phyloP scores from a whole-genome alignment of 1,140 invertebrate species.

The Bombus pascuorum region DNA sequence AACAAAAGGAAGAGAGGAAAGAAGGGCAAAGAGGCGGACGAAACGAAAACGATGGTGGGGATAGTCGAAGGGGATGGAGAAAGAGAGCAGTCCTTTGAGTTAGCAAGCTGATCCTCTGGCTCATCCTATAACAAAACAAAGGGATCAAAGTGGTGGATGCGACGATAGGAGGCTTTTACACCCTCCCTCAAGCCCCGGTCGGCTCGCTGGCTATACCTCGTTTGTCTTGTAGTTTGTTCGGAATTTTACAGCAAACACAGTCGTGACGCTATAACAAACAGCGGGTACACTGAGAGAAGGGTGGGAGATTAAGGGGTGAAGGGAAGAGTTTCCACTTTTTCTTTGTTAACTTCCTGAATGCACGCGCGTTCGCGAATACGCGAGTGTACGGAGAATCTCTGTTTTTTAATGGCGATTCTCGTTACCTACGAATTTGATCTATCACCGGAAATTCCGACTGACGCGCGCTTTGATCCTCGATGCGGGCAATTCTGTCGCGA shows the following conservation, averaged over 20 bases:
- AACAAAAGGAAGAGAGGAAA: neutral
- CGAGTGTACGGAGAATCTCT: neutral
- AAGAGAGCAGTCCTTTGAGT: slow-evolving; percentile 69
- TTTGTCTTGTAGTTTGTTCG: slow-evolving; percentile 70
- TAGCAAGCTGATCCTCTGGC: slow-evolving; percentile 71
- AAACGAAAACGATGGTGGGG: neutral
- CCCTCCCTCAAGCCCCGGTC: slow-evolving; percentile 11
- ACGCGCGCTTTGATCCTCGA: slow-evolving; percentile 29
- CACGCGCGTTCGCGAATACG: too few species aligned
- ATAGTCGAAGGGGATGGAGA: slow-evolving; percentile 22
- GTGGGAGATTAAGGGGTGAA: too few species aligned
- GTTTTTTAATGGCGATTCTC: slow-evolving; percentile 40
- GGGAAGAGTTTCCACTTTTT: slow-evolving; percentile 38
- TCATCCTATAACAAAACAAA: slow-evolving; percentile 73
- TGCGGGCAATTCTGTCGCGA: neutral
- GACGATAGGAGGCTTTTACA: slow-evolving; percentile 63
- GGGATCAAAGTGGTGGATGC: slow-evolving; percentile 68
- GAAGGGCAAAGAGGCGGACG: neutral
- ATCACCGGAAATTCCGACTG: slow-evolving; percentile 6
- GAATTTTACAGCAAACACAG: slow-evolving; percentile 67
- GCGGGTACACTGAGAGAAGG: neutral
- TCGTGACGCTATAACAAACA: slow-evolving; percentile 59
- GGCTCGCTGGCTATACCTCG: slow-evolving; percentile 56
- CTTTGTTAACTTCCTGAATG: slow-evolving; percentile 25
- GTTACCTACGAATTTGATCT: slow-evolving; percentile 58